Conservation (phyloP, 2,113 vertebrate species). For the Entomyzon cyanotis region DNA sequence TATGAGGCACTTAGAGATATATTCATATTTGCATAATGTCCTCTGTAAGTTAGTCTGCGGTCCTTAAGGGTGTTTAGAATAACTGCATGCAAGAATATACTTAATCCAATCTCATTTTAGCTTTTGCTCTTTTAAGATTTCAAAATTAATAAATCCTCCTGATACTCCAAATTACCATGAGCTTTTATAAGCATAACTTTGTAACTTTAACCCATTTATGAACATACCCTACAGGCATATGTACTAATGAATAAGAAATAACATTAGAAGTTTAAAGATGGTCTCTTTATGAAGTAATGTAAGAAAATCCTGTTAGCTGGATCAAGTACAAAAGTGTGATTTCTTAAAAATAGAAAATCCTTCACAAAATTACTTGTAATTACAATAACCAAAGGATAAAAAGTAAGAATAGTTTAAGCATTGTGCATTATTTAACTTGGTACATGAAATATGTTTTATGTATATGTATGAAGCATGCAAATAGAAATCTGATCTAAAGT, state of each 20-base stretch:
- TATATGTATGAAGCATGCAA: slow-evolving; percentile 73
- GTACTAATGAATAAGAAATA: slow-evolving; percentile 99
- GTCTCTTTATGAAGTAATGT: slow-evolving; percentile 99
- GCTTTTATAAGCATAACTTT: slow-evolving; percentile 97
- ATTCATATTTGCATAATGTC: slow-evolving; percentile 98
- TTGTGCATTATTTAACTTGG: slow-evolving; percentile 79
- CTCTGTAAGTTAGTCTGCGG: slow-evolving; percentile 91
- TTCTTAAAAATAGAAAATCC: slow-evolving; percentile 95
- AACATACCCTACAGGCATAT: slow-evolving; percentile 97
- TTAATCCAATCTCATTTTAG: slow-evolving; percentile 99
- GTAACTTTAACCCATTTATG: slow-evolving; percentile 99
- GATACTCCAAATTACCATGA: slow-evolving; percentile 96
- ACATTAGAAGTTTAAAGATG: slow-evolving; percentile 99
- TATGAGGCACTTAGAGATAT: slow-evolving; percentile 83
- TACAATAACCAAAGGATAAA: slow-evolving; percentile 88
- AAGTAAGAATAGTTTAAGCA: slow-evolving; percentile 79
- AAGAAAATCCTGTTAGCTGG: slow-evolving; percentile 99
- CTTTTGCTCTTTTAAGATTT: slow-evolving; percentile 97
- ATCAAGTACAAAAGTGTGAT: slow-evolving; percentile 99
- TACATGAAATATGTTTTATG: slow-evolving; percentile 76
- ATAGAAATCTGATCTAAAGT: slow-evolving; percentile 68
- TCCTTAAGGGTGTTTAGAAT: slow-evolving; percentile 99
- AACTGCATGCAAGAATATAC: slow-evolving; percentile 97
- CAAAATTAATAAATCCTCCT: slow-evolving; percentile 99
- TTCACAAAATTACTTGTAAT: slow-evolving; percentile 88